Conservation (phyloP, 1,140 invertebrate species). For the Drosophila sulfurigaster region DNA sequence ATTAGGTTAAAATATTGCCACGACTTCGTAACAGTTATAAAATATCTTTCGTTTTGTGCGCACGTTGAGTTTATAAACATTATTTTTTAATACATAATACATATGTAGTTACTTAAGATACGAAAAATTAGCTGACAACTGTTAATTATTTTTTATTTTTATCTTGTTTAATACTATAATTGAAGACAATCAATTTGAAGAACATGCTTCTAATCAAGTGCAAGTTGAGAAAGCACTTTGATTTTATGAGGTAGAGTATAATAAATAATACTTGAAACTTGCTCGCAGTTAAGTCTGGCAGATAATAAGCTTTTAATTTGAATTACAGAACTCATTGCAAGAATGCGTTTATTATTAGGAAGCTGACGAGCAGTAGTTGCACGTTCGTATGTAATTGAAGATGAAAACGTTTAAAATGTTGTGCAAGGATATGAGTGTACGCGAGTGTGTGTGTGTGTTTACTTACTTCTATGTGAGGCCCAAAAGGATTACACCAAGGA, state of each 20-base stretch:
- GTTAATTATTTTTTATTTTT: too few species aligned
- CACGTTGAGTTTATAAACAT: too few species aligned
- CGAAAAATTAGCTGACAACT: too few species aligned
- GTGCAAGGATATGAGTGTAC: not conserved
- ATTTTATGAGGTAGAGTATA: not conserved
- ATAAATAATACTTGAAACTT: not conserved
- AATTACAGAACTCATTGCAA: conserved; percentile 27
- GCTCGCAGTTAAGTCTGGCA: not conserved
- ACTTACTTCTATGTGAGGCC: conserved; percentile 30
- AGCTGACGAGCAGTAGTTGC: conserved; percentile 15
- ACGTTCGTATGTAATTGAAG: conserved; percentile 27
- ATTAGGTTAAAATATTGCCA: too few species aligned
- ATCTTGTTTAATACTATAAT: too few species aligned
- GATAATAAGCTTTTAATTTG: conserved; percentile 30
- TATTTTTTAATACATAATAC: too few species aligned
- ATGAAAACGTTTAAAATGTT: conserved; percentile 20
- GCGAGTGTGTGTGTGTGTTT: conserved; percentile 8
- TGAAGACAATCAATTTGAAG: too few species aligned
- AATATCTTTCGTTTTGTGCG: too few species aligned
- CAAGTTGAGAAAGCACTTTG: not conserved
- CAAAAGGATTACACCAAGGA: conserved; percentile 57
- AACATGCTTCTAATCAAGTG: not conserved
- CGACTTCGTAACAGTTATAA: too few species aligned
- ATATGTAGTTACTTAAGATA: too few species aligned
- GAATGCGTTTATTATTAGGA: conserved; percentile 36